Percentiles rank a stretch among this genome's conserved stretches.
Conservation (phyloP, 2,888 invertebrate genomes). For the Phyllotreta cruciferae region DNA sequence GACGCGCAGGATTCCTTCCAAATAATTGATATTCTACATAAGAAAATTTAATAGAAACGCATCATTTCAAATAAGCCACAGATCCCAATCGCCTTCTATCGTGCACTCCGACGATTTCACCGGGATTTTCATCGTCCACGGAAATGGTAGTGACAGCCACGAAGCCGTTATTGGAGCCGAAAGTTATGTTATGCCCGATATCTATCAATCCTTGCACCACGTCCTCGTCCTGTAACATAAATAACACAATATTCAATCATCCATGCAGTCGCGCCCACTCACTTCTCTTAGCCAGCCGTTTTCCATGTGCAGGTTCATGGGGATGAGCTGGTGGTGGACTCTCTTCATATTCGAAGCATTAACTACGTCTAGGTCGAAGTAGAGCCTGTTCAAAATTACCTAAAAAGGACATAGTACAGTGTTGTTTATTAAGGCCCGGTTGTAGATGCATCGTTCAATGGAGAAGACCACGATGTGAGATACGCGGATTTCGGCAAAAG, state of each 20-base stretch:
- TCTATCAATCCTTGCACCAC: slow-evolving; percentile 61
- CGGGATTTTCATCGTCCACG: slow-evolving; percentile 50
- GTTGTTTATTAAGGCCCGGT: no score
- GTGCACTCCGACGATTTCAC: slow-evolving; percentile 56
- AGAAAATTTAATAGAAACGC: no score
- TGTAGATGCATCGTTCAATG: no score
- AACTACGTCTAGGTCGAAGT: slow-evolving; percentile 64
- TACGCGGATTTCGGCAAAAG: no score
- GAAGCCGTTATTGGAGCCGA: slow-evolving; percentile 66
- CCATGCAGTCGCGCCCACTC: slow-evolving; percentile 22
- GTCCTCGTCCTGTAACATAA: slow-evolving; percentile 52
- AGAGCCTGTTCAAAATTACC: slow-evolving; percentile 65
- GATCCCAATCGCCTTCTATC: slow-evolving; percentile 64
- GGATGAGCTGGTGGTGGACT: slow-evolving; percentile 71
- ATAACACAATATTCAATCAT: no score
- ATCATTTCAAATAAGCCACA: slow-evolving; percentile 53
- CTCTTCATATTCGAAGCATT: slow-evolving; percentile 64
- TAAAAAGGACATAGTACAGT: slow-evolving; percentile 45
- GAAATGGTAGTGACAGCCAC: slow-evolving; percentile 68
- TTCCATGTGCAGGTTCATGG: slow-evolving; percentile 65
- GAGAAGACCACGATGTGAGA: no score
- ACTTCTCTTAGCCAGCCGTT: slow-evolving; percentile 59
- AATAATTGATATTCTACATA: no score
- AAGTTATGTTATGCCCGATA: slow-evolving; percentile 64
- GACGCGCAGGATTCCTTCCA: no score